These are phyloP conservation scores for Lagenorhynchus albirostris DNA, from an alignment of 2,113 vertebrate species.

Conservation along the genomic window DNA sequence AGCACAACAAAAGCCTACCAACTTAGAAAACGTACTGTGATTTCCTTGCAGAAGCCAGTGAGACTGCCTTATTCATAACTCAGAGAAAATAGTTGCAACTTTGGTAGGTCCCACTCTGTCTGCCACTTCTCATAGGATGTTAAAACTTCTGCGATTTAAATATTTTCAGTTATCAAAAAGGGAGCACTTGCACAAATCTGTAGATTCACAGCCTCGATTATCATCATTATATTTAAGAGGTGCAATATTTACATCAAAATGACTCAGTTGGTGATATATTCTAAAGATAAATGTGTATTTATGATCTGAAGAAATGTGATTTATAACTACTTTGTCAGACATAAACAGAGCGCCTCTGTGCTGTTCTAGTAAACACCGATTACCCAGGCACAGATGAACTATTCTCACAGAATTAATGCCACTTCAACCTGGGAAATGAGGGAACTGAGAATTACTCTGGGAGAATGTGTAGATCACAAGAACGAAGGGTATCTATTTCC, in stretches of 20 bases:
- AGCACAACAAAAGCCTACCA: neutral
- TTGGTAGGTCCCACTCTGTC: conserved; percentile 33
- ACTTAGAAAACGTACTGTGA: neutral
- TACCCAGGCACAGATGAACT: conserved; percentile 6
- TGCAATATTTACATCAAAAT: conserved; percentile 74
- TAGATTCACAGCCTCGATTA: conserved; percentile 62
- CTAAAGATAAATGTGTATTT: conserved; percentile 75
- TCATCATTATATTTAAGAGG: conserved; percentile 70
- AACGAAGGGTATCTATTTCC: neutral
- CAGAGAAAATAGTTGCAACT: neutral
- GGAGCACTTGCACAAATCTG: conserved; percentile 38
- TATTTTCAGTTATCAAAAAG: conserved; percentile 65
- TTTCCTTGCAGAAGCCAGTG: neutral
- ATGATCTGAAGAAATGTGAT: conserved; percentile 67
- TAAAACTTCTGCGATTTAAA: conserved; percentile 54
- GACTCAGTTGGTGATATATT: conserved; percentile 66
- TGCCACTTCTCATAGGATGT: conserved; percentile 29
- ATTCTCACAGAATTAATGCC: neutral
- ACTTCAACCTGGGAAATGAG: conserved; percentile 6
- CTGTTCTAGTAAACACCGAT: conserved; percentile 46
- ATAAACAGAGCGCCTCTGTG: conserved; percentile 54
- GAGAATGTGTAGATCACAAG: neutral
- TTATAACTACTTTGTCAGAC: conserved; percentile 65
- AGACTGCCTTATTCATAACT: conserved; percentile 5
- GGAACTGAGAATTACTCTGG: neutral